Base-by-base conservation (phyloP, 2,113 vertebrate species). In the Corydoras maculifer region DNA sequence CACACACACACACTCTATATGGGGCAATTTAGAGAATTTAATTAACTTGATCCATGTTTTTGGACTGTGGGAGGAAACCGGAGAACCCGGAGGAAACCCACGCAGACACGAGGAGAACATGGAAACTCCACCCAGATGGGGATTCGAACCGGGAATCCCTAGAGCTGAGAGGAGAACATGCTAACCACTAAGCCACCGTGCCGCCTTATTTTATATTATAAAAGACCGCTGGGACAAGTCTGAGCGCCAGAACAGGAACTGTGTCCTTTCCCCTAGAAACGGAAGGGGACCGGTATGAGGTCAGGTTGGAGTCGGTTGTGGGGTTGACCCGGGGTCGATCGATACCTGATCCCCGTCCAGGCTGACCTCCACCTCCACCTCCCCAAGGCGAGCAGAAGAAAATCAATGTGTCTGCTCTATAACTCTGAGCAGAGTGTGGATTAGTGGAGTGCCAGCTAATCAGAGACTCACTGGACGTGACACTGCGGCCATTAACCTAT, bases 371-470 rank as follows among this genome's bases (percentile, higher is more conserved):
- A 82, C 83, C 82, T 76, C 70, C 77, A 86, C 83, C 81, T 78
- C 82, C 84, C 86, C 53, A 62, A 72, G 69, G 77, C 65, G 68
- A 65, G 63, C 57, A 32, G 35, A 65, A 84, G 82, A 84, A 90
- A 90, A 91, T 91, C 88, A 89, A 90, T 90, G 86, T 12, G 68
- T 76, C 60, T 70, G 82, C 75, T 88, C 86, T 86, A 88, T 89
- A 87, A 43, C 35, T 90, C 85, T 80, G 75, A 84, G 78, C 80
- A 78, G 70, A 80, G 83, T 87, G 86, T 86, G 87, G 88, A 90
- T 90, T 89, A 89, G 87, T 88, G 86, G 87, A 87, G 85, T 87
- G 84, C 85, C 87, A 88, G 86, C 90, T 89, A 90, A 91, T 90
- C 88, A 90, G 85, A 77, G 84, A 88, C 87, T 88, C 84, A 87